Evolutionary conservation across 2,888 invertebrate species (phyloP).

Genomic region (Netelia melanura): DNA sequence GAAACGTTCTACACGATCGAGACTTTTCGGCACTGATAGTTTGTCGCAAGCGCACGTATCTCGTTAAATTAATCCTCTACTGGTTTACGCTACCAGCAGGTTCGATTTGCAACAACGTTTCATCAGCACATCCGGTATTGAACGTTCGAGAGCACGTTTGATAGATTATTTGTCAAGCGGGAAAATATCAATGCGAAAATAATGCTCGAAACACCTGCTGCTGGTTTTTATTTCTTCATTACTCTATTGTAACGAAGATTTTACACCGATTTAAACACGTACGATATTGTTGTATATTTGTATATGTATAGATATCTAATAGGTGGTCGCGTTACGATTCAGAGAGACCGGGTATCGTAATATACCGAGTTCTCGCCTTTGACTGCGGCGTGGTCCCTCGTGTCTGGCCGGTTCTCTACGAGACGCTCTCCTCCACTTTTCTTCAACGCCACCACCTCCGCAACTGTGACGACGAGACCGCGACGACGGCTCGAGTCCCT

Average conservation of each 20-base stretch:
- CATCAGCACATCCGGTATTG: neutral
- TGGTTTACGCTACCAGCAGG: neutral
- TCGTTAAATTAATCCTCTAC: neutral
- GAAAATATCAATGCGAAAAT: neutral
- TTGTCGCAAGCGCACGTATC: neutral
- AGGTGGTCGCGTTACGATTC: neutral
- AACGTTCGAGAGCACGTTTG: neutral
- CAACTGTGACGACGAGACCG: conserved; percentile 16
- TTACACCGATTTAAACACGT: neutral
- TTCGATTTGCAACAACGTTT: neutral
- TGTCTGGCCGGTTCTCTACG: conserved; percentile 66
- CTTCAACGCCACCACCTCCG: conserved; percentile 52
- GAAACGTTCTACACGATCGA: no score
- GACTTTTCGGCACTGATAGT: no score
- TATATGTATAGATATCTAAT: neutral
- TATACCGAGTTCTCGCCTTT: conserved; percentile 70
- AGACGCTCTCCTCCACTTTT: conserved; percentile 56
- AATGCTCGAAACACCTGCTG: neutral
- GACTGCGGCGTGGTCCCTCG: conserved; percentile 69
- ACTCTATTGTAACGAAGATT: neutral
- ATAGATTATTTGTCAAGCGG: no score
- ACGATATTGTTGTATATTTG: no score
- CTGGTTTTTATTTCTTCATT: neutral
- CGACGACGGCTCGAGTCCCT: conserved; percentile 47
- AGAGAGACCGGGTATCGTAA: conserved; percentile 54